phyloP scores from a whole-genome alignment of 2,888 invertebrate genomes.

The Hemaris fuciformis region DNA sequence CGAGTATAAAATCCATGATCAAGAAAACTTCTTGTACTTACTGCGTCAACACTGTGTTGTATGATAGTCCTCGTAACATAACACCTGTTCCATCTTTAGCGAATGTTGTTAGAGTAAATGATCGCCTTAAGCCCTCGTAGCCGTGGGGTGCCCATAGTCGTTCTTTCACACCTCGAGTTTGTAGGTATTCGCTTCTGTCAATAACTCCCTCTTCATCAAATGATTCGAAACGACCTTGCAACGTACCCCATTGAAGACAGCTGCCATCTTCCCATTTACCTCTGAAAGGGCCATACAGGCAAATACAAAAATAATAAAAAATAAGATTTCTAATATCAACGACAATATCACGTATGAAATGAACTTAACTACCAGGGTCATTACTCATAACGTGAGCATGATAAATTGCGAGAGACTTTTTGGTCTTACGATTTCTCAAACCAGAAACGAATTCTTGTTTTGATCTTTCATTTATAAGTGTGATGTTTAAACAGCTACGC shows the following conservation, averaged over 20 bases:
- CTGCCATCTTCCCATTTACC: constrained; percentile 65
- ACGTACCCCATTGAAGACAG: constrained; percentile 84
- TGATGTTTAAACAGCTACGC: too few relatives aligned
- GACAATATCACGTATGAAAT: too few relatives aligned
- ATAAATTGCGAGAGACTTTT: too few relatives aligned
- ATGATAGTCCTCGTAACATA: constrained; percentile 76
- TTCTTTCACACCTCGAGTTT: constrained; percentile 76
- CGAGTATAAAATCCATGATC: neutral
- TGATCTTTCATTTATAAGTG: too few relatives aligned
- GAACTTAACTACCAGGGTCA: too few relatives aligned
- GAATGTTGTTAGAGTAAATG: constrained; percentile 56
- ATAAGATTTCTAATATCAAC: too few relatives aligned
- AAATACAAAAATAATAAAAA: neutral
- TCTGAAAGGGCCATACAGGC: constrained; percentile 39
- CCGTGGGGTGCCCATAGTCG: constrained; percentile 61
- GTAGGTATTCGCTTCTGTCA: constrained; percentile 58
- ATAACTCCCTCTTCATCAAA: constrained; percentile 59
- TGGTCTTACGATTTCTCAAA: too few relatives aligned
- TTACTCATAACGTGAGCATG: too few relatives aligned
- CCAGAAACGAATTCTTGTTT: too few relatives aligned
- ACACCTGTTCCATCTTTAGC: constrained; percentile 81
- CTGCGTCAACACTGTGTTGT: constrained; percentile 78
- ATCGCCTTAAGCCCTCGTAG: constrained; percentile 47
- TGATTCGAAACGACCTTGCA: constrained; percentile 80
- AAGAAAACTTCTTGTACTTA: constrained; percentile 55